Evolutionary conservation across 2,888 invertebrate genomes (phyloP).

Genomic region (Rosalia funebris): DNA sequence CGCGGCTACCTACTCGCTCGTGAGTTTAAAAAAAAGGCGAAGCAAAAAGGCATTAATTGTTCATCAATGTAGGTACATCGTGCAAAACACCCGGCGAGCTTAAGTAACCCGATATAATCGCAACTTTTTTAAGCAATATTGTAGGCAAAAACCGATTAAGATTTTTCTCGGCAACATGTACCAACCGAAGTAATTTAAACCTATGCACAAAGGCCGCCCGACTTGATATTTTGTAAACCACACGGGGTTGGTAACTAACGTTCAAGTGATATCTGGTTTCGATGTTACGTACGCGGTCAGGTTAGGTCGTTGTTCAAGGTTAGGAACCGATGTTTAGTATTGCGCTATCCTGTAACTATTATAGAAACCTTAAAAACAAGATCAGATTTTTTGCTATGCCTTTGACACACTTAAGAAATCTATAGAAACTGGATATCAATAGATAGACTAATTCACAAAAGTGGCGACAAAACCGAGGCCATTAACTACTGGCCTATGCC

Average conservation of each 20-base stretch:
- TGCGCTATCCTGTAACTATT: too few species aligned
- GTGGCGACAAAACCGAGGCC: too few species aligned
- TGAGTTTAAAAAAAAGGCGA: background rate
- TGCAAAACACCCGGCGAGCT: constrained; percentile 24
- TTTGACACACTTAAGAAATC: too few species aligned
- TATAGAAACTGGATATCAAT: too few species aligned
- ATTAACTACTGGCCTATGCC: too few species aligned
- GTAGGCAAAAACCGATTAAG: constrained; percentile 24
- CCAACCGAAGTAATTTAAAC: constrained; percentile 24
- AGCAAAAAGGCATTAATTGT: constrained; percentile 14
- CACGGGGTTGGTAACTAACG: constrained; percentile 22
- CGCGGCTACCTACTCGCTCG: background rate
- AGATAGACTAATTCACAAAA: too few species aligned
- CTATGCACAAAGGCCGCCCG: constrained; percentile 14
- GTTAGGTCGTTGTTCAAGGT: constrained; percentile 19
- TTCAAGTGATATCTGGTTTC: constrained; percentile 26
- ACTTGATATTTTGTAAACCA: constrained; percentile 26
- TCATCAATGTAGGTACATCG: constrained; percentile 23
- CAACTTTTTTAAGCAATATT: constrained; percentile 20
- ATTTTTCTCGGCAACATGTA: constrained; percentile 19
- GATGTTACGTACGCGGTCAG: constrained; percentile 16
- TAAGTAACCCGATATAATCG: constrained; percentile 27
- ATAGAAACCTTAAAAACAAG: too few species aligned
- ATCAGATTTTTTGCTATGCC: too few species aligned
- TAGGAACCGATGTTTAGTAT: background rate